Percentiles rank a stretch among this genome's conserved stretches.
phyloP scores from a whole-genome alignment of 53 echinoderm and acorn worm species.

The Pentamera pediparva region DNA sequence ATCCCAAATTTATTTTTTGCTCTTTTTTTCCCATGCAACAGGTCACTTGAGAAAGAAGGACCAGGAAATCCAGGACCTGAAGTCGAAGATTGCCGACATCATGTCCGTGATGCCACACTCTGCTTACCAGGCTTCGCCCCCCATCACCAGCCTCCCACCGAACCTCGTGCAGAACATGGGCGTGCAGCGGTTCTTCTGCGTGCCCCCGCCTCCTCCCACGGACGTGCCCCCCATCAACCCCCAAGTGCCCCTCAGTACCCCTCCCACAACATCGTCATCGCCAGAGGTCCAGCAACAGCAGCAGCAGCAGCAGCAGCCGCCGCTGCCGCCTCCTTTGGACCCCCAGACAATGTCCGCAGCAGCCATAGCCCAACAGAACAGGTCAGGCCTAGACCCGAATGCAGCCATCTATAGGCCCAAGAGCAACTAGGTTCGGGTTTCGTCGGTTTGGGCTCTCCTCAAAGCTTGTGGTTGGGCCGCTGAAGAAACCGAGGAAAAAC shows the following conservation, averaged over 20 bases:
- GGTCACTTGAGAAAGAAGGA: slow-evolving; percentile 86
- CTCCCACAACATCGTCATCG: slow-evolving; percentile 14
- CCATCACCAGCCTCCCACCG: slow-evolving; percentile 1
- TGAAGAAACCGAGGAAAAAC: no score
- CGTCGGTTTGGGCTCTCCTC: no score
- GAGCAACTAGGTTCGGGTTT: slow-evolving; percentile 79
- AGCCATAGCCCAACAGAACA: slow-evolving; percentile 25
- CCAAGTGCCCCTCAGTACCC: slow-evolving; percentile 22
- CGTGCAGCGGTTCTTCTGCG: slow-evolving; percentile 38
- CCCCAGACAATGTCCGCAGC: slow-evolving; percentile 35
- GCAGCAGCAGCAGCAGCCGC: slow-evolving; percentile 29
- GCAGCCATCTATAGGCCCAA: slow-evolving; percentile 95
- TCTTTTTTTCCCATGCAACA: slow-evolving; percentile 20
- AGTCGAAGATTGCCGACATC: slow-evolving; percentile 90
- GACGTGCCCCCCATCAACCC: neutral
- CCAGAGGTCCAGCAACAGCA: slow-evolving; percentile 23
- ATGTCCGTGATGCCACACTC: slow-evolving; percentile 93
- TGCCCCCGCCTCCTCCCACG: slow-evolving; percentile 18
- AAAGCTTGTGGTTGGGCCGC: no score
- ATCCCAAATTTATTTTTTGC: neutral
- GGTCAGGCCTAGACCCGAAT: slow-evolving; percentile 85
- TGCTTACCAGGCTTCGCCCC: neutral
- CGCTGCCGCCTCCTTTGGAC: slow-evolving; percentile 32
- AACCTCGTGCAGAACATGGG: slow-evolving; percentile 31
- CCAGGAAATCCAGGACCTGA: slow-evolving; percentile 84